Percentiles rank a stretch among this genome's conserved stretches.
Conservation (phyloP, 2,113 vertebrate species). For the Eidolon helvum region DNA sequence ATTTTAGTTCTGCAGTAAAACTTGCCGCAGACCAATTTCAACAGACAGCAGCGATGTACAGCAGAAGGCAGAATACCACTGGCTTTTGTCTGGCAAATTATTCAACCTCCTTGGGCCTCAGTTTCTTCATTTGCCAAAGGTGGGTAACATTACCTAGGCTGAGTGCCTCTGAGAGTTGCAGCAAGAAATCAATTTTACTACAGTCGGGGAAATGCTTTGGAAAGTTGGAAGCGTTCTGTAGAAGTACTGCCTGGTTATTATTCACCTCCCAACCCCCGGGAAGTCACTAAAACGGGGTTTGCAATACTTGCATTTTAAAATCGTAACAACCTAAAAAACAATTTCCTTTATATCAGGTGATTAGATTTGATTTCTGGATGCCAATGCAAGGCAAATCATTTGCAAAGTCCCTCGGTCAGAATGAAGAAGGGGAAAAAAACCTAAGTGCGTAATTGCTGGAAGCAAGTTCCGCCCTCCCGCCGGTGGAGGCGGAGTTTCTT, state of each 20-base stretch:
- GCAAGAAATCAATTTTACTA: not conserved
- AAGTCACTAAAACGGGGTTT: slow-evolving; percentile 32
- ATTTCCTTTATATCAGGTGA: slow-evolving; percentile 11
- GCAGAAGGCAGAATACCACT: not conserved
- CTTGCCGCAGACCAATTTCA: not conserved
- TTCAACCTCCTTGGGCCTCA: not conserved
- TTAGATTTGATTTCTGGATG: slow-evolving; percentile 29
- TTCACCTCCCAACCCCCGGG: not conserved
- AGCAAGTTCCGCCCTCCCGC: slow-evolving; percentile 59
- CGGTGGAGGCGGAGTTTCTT: slow-evolving; percentile 71
- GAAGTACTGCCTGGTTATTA: not conserved
- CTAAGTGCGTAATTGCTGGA: slow-evolving; percentile 47
- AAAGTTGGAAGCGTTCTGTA: not conserved
- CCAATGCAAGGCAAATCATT: not conserved
- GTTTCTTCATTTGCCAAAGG: not conserved
- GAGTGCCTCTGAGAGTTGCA: not conserved
- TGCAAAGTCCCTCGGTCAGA: not conserved
- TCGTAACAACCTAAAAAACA: not conserved
- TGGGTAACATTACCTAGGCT: not conserved
- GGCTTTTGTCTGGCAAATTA: not conserved
- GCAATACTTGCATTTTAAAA: slow-evolving; percentile 38
- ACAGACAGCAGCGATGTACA: not conserved
- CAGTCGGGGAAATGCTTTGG: not conserved
- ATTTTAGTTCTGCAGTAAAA: not conserved
- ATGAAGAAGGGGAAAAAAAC: slow-evolving; percentile 16